A percentile compares a stretch with the other conserved stretches of the same genome.
Conservation (phyloP, 1,140 invertebrate species). For the Drosophila bifasciata region DNA sequence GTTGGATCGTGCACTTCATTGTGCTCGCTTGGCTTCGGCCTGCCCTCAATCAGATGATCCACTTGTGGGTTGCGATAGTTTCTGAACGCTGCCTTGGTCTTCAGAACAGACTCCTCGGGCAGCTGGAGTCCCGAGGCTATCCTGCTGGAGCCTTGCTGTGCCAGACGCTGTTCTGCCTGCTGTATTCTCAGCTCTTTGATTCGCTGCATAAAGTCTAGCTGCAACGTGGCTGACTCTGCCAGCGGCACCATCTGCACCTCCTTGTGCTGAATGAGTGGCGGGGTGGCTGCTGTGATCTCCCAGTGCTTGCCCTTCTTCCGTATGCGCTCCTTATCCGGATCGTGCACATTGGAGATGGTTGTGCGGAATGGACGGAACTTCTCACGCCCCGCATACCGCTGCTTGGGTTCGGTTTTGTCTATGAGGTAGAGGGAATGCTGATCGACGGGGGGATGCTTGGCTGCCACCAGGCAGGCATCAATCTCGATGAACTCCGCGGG, state of each 20-base stretch:
- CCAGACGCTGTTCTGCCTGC: constrained; percentile 75
- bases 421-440: constrained; percentile 87
- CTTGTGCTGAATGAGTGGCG: constrained; percentile 84
- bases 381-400: constrained; percentile 72
- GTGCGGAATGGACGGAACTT: constrained; percentile 88
- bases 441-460: constrained; percentile 67
- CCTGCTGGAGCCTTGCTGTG: constrained; percentile 33
- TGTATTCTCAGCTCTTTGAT: constrained; percentile 70
- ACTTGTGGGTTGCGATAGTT: constrained; percentile 60
- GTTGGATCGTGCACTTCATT: constrained; percentile 74
- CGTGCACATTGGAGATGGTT: constrained; percentile 87
- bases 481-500: constrained; percentile 59
- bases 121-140: constrained; percentile 26
- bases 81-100: constrained; percentile 60
- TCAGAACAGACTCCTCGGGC: constrained; percentile 54
- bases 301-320: constrained; percentile 87
- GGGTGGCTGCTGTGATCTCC: constrained; percentile 90
- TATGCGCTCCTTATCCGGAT: constrained; percentile 86
- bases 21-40: constrained; percentile 47
- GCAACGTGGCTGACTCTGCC: constrained; percentile 73
- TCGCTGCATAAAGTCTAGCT: constrained; percentile 64
- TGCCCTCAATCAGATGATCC: constrained; percentile 66
- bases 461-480: constrained; percentile 47
- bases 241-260: constrained; percentile 70
- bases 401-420: constrained; percentile 85